Base-by-base conservation (phyloP, 2,888 invertebrate genomes). In the Erpobdella octoculata region DNA sequence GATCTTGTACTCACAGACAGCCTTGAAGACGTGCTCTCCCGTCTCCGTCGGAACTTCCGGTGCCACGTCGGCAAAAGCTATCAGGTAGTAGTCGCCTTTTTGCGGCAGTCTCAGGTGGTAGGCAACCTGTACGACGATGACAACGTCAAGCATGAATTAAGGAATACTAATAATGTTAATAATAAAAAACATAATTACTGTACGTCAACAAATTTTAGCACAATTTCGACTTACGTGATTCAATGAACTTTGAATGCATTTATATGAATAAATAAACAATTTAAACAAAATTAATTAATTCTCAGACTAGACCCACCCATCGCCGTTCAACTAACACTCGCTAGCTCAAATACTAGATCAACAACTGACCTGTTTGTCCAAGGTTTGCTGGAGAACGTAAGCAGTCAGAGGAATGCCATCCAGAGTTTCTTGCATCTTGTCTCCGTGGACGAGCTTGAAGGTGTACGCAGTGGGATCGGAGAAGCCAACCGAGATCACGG, bases 1-100 rank as follows among this genome's bases (percentile, higher is more conserved):
- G 28, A 83, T 79, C 78, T 82, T 82, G 76, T 81, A 83, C 75
- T 83, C 83, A 38, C 81, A 81, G 1, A 82, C 71, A n/a, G 81
- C 82, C 31, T 80, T 80, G 75, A 80, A 82, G 62, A 80, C 80
- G 73, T 79, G 81, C 77, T 82, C 81, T 38, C 80, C 78, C 0
- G 80, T 79, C 21, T 65, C 70, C 3, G 69, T 79, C 35, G 80
- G 78, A 69, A 79, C 79, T 1, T 80, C 80, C 4, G 80, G 79
- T 46, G 80, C 74, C 12, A 80, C 78, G 75, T 80, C 80, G 46
- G 80, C 81, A 73, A 81, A 82, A 71, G 81, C 78, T 36, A 81
- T 82, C 36, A 73, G 71, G 46, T 66, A 73, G 37, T 70, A 73
- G 46, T 71, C 73, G 18, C 73, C 73, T 37, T 61, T 71, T 36